Conservation (phyloP, 2,113 vertebrate species). For the Prunella fulvescens region DNA sequence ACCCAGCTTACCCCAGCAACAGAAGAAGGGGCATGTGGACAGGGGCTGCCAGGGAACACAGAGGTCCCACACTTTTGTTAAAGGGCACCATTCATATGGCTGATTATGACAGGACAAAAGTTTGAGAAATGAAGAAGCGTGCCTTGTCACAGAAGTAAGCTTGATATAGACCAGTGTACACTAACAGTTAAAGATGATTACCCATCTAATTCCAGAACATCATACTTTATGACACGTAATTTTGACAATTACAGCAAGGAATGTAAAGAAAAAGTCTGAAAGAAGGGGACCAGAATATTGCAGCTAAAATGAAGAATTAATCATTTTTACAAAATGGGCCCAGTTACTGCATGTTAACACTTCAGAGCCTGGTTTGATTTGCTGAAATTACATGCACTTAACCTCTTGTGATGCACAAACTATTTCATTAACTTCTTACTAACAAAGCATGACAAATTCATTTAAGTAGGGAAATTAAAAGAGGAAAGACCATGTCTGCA, state of each 20-base stretch:
- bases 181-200: constrained; percentile 65
- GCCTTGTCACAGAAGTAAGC: constrained; percentile 24
- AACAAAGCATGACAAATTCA: not conserved
- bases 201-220: constrained; percentile 50
- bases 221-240: constrained; percentile 12
- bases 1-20: not conserved
- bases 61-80: not conserved
- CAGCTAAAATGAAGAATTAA: not conserved
- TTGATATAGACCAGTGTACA: constrained; percentile 7
- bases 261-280: constrained; percentile 44
- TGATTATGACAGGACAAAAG: not conserved
- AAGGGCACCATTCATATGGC: not conserved
- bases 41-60: not conserved
- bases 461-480: not conserved
- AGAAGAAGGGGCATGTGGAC: not conserved
- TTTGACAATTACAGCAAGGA: constrained; percentile 50
- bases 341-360: not conserved
- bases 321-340: not conserved
- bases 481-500: not conserved
- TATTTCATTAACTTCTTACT: not conserved
- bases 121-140: not conserved
- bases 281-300: not conserved
- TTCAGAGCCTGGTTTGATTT: not conserved
- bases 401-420: not conserved
- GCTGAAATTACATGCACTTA: not conserved